phyloP scores from a whole-genome alignment of 2,113 vertebrate genomes.

The Gasterosteus nipponicus region DNA sequence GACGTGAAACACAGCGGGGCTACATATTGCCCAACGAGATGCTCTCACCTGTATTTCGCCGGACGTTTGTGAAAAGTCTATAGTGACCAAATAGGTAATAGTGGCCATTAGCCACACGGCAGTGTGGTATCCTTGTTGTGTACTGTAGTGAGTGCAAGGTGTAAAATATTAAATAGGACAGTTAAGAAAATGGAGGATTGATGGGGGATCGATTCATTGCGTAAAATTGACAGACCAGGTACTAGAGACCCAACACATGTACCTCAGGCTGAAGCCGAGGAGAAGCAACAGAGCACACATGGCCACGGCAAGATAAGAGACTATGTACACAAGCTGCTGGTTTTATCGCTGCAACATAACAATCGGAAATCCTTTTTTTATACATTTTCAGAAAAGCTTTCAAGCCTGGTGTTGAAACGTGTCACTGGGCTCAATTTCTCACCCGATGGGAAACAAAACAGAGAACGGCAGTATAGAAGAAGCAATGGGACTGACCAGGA shows the following conservation, averaged over 20 bases:
- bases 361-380: constrained; percentile 67
- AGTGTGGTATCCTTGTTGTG: neutral
- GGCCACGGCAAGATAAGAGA: constrained; percentile 71
- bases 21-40: constrained; percentile 42
- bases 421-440: constrained; percentile 68
- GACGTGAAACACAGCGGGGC: constrained; percentile 52
- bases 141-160: constrained; percentile 2
- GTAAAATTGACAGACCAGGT: constrained; percentile 37
- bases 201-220: constrained; percentile 51
- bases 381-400: constrained; percentile 63
- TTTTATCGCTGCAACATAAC: constrained; percentile 76
- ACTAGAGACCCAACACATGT: constrained; percentile 50
- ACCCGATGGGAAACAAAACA: constrained; percentile 48
- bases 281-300: constrained; percentile 71
- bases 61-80: constrained; percentile 7
- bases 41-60: constrained; percentile 10
- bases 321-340: constrained; percentile 76
- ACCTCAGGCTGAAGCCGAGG: constrained; percentile 66
- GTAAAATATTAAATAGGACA: constrained; percentile 34
- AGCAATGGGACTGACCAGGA: constrained; percentile 50
- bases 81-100: neutral
- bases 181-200: constrained; percentile 30
- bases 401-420: constrained; percentile 54
- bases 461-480: constrained; percentile 26
- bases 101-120: neutral